Percentiles rank a stretch among this genome's conserved stretches.
phyloP scores from a whole-genome alignment of 2,113 vertebrate species.

The Ailurus styani region DNA sequence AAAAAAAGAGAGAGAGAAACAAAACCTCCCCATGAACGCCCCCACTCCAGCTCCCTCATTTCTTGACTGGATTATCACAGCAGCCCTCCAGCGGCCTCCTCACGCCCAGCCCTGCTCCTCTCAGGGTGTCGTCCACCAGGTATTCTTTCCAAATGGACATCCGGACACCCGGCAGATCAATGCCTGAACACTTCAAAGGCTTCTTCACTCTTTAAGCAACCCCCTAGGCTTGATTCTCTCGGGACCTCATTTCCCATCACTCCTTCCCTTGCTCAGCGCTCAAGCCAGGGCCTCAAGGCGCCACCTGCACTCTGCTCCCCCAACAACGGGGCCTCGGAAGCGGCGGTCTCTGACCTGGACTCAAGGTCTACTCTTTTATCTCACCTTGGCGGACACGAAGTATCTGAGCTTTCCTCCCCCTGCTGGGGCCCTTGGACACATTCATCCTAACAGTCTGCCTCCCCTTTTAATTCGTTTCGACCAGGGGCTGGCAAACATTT shows the following conservation, averaged over 20 bases:
- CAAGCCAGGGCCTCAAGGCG: no score
- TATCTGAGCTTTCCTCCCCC: neutral
- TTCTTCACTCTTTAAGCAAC: neutral
- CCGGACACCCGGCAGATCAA: neutral
- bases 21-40: neutral
- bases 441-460: neutral
- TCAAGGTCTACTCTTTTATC: no score
- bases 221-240: neutral
- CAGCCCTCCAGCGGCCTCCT: no score
- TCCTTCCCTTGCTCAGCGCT: neutral
- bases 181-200: neutral
- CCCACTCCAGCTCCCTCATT: neutral
- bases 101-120: rapidly evolving
- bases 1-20: neutral
- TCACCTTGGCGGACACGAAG: no score
- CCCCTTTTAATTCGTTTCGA: neutral
- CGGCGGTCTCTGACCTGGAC: neutral
- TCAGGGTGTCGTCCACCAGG: no score
- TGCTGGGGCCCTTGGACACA: no score
- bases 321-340: no score
- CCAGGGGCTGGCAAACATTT: no score
- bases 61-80: neutral
- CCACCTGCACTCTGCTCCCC: neutral
- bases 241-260: neutral
- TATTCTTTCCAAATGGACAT: neutral